Percentiles rank a stretch among this genome's conserved stretches.
phyloP scores from a whole-genome alignment of 1,140 invertebrate species.

The Venustaconcha ellipsiformis region DNA sequence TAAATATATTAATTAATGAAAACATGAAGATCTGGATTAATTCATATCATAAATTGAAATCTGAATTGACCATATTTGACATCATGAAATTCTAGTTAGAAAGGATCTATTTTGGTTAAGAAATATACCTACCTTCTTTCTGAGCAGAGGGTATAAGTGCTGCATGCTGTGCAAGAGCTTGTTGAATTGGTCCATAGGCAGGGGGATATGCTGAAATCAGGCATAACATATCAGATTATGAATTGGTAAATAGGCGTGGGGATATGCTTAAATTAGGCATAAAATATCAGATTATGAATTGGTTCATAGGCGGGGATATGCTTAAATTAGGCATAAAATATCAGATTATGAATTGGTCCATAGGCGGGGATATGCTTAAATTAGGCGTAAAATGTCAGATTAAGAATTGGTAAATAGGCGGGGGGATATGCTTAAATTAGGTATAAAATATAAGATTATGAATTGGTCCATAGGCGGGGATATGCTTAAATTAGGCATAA shows the following conservation, averaged over 20 bases:
- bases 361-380: constrained; percentile 19
- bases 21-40: too few species aligned
- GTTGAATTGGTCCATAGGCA: constrained; percentile 95
- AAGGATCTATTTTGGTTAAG: neutral
- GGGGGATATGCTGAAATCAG: constrained; percentile 87
- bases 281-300: too few species aligned
- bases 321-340: too few species aligned
- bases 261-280: constrained; percentile 81
- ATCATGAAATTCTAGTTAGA: too few species aligned
- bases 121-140: constrained; percentile 88
- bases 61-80: too few species aligned
- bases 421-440: constrained; percentile 87
- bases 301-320: too few species aligned
- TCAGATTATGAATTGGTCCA: too few species aligned
- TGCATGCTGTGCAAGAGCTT: constrained; percentile 91
- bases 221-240: constrained; percentile 50
- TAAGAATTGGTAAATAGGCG: constrained; percentile 91
- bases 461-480: constrained; percentile 94
- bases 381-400: too few species aligned
- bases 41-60: too few species aligned
- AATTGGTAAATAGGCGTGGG: constrained; percentile 94
- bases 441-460: constrained; percentile 67
- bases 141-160: constrained; percentile 84
- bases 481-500: constrained; percentile 78
- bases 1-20: too few species aligned